A percentile compares a stretch with the other conserved stretches of the same genome.
phyloP scores from a whole-genome alignment of 1,140 invertebrate genomes.

The Aphelinus certus region DNA sequence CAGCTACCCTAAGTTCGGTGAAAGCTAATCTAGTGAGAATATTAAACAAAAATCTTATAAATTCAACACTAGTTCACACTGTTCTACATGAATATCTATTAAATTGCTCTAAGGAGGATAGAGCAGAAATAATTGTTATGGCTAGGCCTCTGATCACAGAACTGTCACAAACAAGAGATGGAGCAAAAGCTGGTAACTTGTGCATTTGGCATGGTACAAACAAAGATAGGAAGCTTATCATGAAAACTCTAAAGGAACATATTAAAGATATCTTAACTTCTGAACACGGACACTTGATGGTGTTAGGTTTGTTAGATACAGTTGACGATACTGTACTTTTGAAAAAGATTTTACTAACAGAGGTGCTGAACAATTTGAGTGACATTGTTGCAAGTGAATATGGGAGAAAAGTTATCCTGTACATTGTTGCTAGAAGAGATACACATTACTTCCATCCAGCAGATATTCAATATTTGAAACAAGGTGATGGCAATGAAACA shows the following conservation, averaged over 20 bases:
- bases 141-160: conserved; percentile 77
- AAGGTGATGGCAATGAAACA: conserved; percentile 75
- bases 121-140: conserved; percentile 77
- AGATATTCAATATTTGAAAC: conserved; percentile 75
- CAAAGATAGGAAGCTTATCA: conserved; percentile 77
- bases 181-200: conserved; percentile 79
- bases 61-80: conserved; percentile 76
- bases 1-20: conserved; percentile 74
- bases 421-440: conserved; percentile 84
- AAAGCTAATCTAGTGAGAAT: conserved; percentile 76
- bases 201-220: conserved; percentile 89
- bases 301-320: conserved; percentile 87
- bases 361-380: conserved; percentile 77
- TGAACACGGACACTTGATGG: conserved; percentile 85
- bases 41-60: conserved; percentile 75
- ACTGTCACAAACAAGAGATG: conserved; percentile 85
- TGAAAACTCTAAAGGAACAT: conserved; percentile 88
- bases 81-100: conserved; percentile 84
- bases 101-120: conserved; percentile 74
- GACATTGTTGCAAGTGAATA: conserved; percentile 78
- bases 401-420: conserved; percentile 80
- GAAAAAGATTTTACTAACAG: conserved; percentile 82
- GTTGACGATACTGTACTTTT: conserved; percentile 93
- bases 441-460: conserved; percentile 78
- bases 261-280: conserved; percentile 82